Evolutionary conservation across 1,140 invertebrate species (phyloP).

Genomic region (Diprion similis): DNA sequence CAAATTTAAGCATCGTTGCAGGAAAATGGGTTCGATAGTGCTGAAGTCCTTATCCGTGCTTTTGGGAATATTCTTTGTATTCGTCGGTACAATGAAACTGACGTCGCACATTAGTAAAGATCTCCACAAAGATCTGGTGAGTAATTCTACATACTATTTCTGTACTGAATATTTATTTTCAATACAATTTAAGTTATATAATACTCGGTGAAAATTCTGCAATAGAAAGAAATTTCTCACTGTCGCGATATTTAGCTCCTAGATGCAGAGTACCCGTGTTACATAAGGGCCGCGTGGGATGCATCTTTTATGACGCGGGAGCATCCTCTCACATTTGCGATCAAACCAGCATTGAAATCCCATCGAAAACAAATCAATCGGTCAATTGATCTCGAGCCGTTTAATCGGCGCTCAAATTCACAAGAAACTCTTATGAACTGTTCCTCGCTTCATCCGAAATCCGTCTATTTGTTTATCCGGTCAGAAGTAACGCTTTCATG

Average conservation of each 20-base stretch:
- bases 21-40: constrained; percentile 76
- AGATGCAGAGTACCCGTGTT: constrained; percentile 17
- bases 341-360: no score
- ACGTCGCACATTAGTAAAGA: constrained; percentile 92
- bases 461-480: no score
- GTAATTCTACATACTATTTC: constrained; percentile 46
- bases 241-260: background rate
- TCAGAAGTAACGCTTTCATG: no score
- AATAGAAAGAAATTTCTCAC: background rate
- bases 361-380: no score
- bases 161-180: constrained; percentile 6
- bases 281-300: constrained; percentile 33
- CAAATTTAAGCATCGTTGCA: background rate
- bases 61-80: constrained; percentile 94
- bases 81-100: constrained; percentile 92
- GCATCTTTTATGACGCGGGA: constrained; percentile 10
- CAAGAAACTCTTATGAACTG: no score
- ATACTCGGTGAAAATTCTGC: background rate
- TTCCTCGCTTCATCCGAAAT: no score
- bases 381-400: no score
- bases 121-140: constrained; percentile 96
- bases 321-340: no score
- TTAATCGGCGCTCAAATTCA: no score
- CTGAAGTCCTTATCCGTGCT: constrained; percentile 89
- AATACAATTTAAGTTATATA: constrained; percentile 6